A percentile compares a stretch with the other conserved stretches of the same genome.
Conservation (phyloP, 2,113 vertebrate species). For the Rhea americana region DNA sequence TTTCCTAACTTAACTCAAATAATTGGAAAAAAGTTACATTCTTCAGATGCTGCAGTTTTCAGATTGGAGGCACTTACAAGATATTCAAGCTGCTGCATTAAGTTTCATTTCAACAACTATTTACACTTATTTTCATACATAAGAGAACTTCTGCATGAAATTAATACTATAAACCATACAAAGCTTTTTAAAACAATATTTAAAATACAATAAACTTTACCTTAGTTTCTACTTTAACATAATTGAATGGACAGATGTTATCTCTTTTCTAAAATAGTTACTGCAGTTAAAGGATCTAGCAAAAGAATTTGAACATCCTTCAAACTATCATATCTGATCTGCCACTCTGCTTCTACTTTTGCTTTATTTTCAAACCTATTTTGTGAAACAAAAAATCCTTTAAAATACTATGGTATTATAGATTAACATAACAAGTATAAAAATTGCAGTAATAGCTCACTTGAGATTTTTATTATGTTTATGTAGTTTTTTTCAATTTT, state of each 20-base stretch:
- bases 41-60: neutral
- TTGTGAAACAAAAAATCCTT: slow-evolving; percentile 48
- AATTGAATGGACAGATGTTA: slow-evolving; percentile 24
- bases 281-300: slow-evolving; percentile 21
- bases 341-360: slow-evolving; percentile 17
- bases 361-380: slow-evolving; percentile 49
- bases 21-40: neutral
- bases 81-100: neutral
- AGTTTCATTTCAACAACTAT: neutral
- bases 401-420: slow-evolving; percentile 39
- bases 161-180: neutral
- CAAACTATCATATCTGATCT: slow-evolving; percentile 37
- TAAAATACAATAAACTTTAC: neutral
- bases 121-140: neutral
- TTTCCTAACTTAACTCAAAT: neutral
- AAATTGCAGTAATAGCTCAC: slow-evolving; percentile 63
- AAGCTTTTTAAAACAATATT: slow-evolving; percentile 1
- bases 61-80: neutral
- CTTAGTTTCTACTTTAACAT: slow-evolving; percentile 16
- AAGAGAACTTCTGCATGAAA: neutral
- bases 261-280: slow-evolving; percentile 20
- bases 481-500: too few relatives aligned
- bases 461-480: slow-evolving; percentile 73
- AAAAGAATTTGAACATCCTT: slow-evolving; percentile 47
- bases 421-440: slow-evolving; percentile 51